Evolutionary conservation across 2,797 vertebrate species (phyloP).

Genomic region (Anomalospiza imberbis): DNA sequence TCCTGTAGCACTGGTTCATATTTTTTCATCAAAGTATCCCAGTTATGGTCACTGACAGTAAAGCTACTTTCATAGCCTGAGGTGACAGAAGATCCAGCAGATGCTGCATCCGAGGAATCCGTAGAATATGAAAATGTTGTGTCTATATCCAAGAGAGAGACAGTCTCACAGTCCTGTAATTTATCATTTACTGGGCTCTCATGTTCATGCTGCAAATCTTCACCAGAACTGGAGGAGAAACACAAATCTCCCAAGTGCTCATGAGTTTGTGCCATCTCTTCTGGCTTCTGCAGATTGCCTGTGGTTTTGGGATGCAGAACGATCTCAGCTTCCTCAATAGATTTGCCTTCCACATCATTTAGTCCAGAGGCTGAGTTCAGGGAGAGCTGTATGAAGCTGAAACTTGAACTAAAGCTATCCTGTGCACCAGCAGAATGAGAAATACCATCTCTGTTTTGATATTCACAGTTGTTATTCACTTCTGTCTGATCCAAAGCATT

Average conservation of each 20-base stretch:
- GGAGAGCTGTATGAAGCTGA: slow-evolving; percentile 89
- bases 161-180: slow-evolving; percentile 57
- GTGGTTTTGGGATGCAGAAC: neutral
- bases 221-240: neutral
- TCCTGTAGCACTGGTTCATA: slow-evolving; percentile 80
- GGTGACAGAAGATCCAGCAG: slow-evolving; percentile 78
- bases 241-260: neutral
- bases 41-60: slow-evolving; percentile 64
- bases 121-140: slow-evolving; percentile 74
- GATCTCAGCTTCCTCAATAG: neutral
- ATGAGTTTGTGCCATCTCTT: neutral
- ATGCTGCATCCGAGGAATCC: slow-evolving; percentile 75
- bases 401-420: slow-evolving; percentile 81
- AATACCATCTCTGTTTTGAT: neutral
- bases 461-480: slow-evolving; percentile 7
- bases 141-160: slow-evolving; percentile 68
- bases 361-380: slow-evolving; percentile 55
- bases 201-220: neutral
- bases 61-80: slow-evolving; percentile 82
- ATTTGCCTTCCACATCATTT: slow-evolving; percentile 18
- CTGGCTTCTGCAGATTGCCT: neutral
- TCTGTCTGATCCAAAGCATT: neutral
- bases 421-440: neutral
- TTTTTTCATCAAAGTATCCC: slow-evolving; percentile 79
- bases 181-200: neutral